Evolutionary conservation across 1,140 invertebrate genomes (phyloP), one percentile per base, ranked within the genome.

Genomic region (Andrena cerasifolii): DNA sequence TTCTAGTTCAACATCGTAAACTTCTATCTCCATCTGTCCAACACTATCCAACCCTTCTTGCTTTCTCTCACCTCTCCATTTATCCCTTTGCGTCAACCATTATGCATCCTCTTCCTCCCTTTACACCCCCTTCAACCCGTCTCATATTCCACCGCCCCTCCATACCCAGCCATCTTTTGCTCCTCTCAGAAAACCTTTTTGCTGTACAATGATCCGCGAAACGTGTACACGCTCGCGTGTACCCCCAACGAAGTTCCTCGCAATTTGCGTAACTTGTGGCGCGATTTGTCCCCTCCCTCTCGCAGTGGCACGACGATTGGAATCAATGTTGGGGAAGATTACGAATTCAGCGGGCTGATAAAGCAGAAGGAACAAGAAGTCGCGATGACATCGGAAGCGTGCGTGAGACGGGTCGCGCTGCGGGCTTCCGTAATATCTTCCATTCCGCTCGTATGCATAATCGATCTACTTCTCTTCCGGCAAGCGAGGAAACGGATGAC

Each of bases 401-500:
- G 2, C 6, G 36, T 8, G 36, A 26, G 24, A 16, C n/a, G n/a
- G 0, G 0, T 14, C 63, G 21, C 31, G 3, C n/a, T 2, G 1
- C 21, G 33, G 10, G 12, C 53, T 21, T 24, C 21, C 51, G 53
- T 47, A 54, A 81, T 82, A 81, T 82, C 81, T 56, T 24, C 54
- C 36, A 59, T 70, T 56, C 49, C 47, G 43, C 45, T 49, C 54
- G 73, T 66, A 81, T 71, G 79, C 79, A 78, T 81, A 78, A 83
- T 78, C 81, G 67, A 78, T 77, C 67, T 47, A 72, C 43, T 28
- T 78, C 67, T 62, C 61, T 33, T 61, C 31, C 12, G 12, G 26
- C 10, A 12, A 16, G 21, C 18, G 18, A 16, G 10, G 54, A 47
- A 78, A 21, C 16, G 58, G 8, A 59, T n/a, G 8, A 28, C 31